Base-by-base conservation (phyloP, 2,888 invertebrate genomes). In the Agapetus fuscipes region DNA sequence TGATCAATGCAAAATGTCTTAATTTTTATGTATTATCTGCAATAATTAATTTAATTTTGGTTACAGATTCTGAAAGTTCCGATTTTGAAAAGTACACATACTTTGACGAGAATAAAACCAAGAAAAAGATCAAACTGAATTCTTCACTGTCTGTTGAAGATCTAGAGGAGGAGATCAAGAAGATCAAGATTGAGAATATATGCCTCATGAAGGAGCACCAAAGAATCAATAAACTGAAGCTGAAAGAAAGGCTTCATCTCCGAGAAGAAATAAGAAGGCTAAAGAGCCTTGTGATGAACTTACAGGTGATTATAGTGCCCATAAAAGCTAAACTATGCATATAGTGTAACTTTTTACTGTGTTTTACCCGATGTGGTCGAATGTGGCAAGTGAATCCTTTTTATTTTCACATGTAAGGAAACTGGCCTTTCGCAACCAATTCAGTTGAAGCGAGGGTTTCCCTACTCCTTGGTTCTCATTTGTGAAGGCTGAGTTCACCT, bases 41-140 rank as follows among this genome's bases (percentile, higher is more conserved):
- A n/a, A 20, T 20, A 20, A 20, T 9, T 20, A 20, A 20, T 20
- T 30, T 17, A 26, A 13, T 3, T 28, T 28, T 34, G n/a, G n/a
- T n/a, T 38, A 12, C 26, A 46, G 46, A 34, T 39, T 39, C 43
- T 7, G 46, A 46, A 33, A 46, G 46, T 25, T 32, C 31, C 3
- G 46, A 46, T 34, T 46, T 46, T 39, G 46, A 46, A 43, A 46
- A 43, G 28, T 46, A 46, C 24, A 17, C 31, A 10, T 46, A 43
- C 28, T 46, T 46, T 25, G 43, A 46, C 16, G 46, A 46, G 20
- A 35, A 34, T 10, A 46, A 43, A 34, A 43, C 41, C 2, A 46
- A 46, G 31, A 10, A 41, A 20, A 46, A 46, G 30, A 17, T 46
- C 3, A 46, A 46, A 37, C 10, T 46, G 10, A 11, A 24, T 28